phyloP scores from a whole-genome alignment of 35 echinoderm and acorn worm genomes.

The Holothuria glaberrima region DNA sequence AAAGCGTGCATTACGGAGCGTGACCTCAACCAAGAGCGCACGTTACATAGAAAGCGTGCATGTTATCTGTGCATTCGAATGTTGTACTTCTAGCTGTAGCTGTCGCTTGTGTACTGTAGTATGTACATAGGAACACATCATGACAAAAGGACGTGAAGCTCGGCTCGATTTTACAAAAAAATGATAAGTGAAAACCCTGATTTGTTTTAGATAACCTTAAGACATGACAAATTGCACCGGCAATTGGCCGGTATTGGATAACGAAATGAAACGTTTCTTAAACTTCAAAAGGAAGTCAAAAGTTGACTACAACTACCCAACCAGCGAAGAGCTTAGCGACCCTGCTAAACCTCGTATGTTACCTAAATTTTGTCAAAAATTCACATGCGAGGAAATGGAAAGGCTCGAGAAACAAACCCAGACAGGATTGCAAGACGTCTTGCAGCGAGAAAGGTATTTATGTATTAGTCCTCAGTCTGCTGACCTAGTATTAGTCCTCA shows the following conservation, averaged over 20 bases:
- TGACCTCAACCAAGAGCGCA: too few relatives aligned
- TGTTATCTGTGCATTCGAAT: too few relatives aligned
- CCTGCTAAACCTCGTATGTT: neutral
- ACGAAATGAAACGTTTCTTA: constrained; percentile 39
- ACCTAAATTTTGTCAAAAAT: constrained; percentile 1
- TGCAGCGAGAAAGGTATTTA: constrained; percentile 22
- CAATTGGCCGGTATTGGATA: constrained; percentile 22
- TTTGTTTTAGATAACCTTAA: neutral
- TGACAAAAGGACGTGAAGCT: too few relatives aligned
- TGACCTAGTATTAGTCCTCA: too few relatives aligned
- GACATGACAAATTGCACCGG: neutral
- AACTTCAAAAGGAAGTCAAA: constrained; percentile 27
- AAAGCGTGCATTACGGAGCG: too few relatives aligned
- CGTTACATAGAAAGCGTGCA: too few relatives aligned
- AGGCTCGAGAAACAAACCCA: neutral
- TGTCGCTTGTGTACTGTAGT: too few relatives aligned
- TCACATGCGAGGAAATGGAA: constrained; percentile 1
- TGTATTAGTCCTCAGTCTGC: too few relatives aligned
- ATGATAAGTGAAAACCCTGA: too few relatives aligned
- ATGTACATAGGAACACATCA: too few relatives aligned
- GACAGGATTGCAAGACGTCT: neutral
- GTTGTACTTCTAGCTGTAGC: too few relatives aligned
- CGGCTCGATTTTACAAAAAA: too few relatives aligned
- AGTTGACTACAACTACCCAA: constrained; percentile 7
- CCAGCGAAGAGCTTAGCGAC: neutral